Evolutionary conservation across 2,888 invertebrate species (phyloP).

Genomic region (Rhingia campestris): DNA sequence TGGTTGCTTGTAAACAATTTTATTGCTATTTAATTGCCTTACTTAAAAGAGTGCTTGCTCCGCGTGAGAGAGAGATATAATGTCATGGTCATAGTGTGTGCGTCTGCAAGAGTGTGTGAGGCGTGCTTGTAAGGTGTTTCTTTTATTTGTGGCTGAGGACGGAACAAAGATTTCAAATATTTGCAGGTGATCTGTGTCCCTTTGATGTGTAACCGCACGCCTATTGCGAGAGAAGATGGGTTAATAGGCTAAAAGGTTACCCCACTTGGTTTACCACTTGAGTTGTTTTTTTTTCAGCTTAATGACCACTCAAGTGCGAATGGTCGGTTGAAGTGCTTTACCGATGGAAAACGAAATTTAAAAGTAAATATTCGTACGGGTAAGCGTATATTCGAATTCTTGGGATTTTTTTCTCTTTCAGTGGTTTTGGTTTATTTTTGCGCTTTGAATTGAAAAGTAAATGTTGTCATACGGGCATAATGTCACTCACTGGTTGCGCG

Average conservation of each 20-base stretch:
- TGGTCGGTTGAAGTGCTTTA: background rate
- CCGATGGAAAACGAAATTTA: conserved; percentile 66
- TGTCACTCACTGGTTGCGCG: conserved; percentile 13
- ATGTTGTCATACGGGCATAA: conserved; percentile 45
- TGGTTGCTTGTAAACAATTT: conserved; percentile 54
- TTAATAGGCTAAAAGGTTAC: conserved; percentile 69
- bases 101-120: background rate
- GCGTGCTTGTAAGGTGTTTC: conserved; percentile 15
- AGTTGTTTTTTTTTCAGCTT: conserved; percentile 11
- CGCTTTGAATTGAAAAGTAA: conserved; percentile 43
- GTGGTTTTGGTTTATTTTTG: conserved; percentile 1
- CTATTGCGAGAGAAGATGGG: conserved; percentile 30
- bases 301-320: conserved; percentile 40
- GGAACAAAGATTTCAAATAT: conserved; percentile 57
- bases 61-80: conserved; percentile 3
- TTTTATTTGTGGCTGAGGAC: background rate
- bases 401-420: background rate
- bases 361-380: conserved; percentile 61
- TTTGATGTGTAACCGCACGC: conserved; percentile 35
- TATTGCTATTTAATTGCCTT: conserved; percentile 71
- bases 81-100: conserved; percentile 41
- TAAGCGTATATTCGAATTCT: conserved; percentile 26
- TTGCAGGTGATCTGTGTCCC: conserved; percentile 41
- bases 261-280: conserved; percentile 10
- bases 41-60: conserved; percentile 32